Base-by-base conservation (phyloP, 2,888 invertebrate genomes). In the Hydroisotoma schaefferi region DNA sequence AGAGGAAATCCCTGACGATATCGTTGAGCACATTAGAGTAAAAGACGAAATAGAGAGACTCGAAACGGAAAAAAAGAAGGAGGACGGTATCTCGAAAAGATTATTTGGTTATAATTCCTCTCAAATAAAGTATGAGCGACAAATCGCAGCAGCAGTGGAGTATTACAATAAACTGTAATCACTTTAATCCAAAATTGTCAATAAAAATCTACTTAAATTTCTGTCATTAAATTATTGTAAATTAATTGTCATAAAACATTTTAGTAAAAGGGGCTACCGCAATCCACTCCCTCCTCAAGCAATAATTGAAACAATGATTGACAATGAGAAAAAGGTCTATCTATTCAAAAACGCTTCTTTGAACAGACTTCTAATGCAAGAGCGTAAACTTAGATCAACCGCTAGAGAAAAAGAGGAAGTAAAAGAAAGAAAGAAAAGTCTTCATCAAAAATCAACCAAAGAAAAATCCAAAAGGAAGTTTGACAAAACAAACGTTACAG, bases 401-500 rank as follows among this genome's bases (percentile, higher is more conserved):
- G n/a, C n/a, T n/a, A n/a, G n/a, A n/a, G n/a, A n/a, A n/a, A n/a
- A n/a, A n/a, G n/a, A n/a, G n/a, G n/a, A n/a, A n/a, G n/a, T n/a
- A n/a, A n/a, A n/a, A n/a, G n/a, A n/a, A n/a, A n/a, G n/a, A n/a
- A n/a, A n/a, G n/a, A n/a, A n/a, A n/a, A n/a, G n/a, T n/a, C n/a
- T n/a, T n/a, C n/a, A n/a, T n/a, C n/a, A n/a, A n/a, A n/a, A n/a
- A n/a, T n/a, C n/a, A n/a, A n/a, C n/a, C n/a, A n/a, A n/a, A n/a
- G 12, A 8, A 46, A 25, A 23, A 6, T 28, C 26, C 48, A 48
- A 48, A 38, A 25, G 29, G 18, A 52, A 54, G 15, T 57, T 57
- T 37, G 48, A 61, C 49, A 48, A 57, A 23, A 29, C 44, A n/a
- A 57, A 61, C 43, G 52, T 57, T 22, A 48, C 26, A 1, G 61